A percentile compares a stretch with the other conserved stretches of the same genome.
Conservation (phyloP, 2,113 vertebrate species). For the Romanogobio albipinnatus region DNA sequence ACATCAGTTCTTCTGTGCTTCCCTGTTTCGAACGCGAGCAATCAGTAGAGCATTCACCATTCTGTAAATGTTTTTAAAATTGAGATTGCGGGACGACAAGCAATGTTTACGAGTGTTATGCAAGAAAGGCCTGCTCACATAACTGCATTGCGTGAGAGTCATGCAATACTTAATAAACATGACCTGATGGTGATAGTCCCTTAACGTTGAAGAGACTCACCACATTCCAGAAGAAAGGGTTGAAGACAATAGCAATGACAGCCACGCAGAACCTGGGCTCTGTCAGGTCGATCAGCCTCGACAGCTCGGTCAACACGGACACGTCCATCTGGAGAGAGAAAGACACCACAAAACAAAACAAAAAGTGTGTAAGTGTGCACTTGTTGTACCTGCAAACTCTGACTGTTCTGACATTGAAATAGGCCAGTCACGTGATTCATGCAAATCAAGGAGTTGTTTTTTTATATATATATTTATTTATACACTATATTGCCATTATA, state of each 20-base stretch:
- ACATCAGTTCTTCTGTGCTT: neutral
- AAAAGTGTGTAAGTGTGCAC: neutral
- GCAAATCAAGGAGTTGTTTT: neutral
- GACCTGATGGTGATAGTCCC: neutral
- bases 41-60: neutral
- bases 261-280: slow-evolving; percentile 71
- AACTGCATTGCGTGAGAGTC: neutral
- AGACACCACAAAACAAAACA: neutral
- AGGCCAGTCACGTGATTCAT: neutral
- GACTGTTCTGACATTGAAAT: neutral
- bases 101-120: neutral
- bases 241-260: slow-evolving; percentile 75
- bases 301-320: slow-evolving; percentile 56
- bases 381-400: neutral
- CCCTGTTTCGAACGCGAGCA: neutral
- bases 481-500: no score
- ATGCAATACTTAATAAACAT: neutral
- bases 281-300: slow-evolving; percentile 58
- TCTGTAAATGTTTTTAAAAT: neutral
- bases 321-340: slow-evolving; percentile 70
- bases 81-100: neutral
- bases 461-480: neutral
- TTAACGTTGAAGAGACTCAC: slow-evolving; percentile 61
- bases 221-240: slow-evolving; percentile 82
- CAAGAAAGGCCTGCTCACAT: slow-evolving; percentile 5